Evolutionary conservation across 1,140 invertebrate genomes (phyloP).

Genomic region (Psilanteris sp.): DNA sequence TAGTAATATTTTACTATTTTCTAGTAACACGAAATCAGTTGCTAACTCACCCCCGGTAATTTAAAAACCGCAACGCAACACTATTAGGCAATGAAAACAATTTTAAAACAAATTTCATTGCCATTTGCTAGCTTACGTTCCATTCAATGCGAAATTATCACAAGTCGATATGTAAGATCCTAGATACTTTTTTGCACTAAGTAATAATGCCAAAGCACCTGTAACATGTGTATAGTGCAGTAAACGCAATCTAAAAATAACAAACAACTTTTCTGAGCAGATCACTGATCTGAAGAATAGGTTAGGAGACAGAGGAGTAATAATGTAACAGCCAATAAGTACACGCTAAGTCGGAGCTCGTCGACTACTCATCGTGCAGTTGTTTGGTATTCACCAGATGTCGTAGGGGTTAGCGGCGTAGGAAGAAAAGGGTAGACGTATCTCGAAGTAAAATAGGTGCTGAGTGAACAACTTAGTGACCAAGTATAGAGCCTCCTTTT

Average conservation of each 20-base stretch:
- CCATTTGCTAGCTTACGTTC: too few relatives aligned
- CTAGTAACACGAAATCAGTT: too few relatives aligned
- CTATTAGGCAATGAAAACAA: too few relatives aligned
- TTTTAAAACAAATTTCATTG: too few relatives aligned
- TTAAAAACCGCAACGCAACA: too few relatives aligned
- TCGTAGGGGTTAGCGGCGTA: constrained; percentile 47
- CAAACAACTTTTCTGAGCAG: constrained; percentile 18
- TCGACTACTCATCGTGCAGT: constrained; percentile 51
- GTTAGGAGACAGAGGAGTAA: constrained; percentile 53
- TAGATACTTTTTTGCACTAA: too few relatives aligned
- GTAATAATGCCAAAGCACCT: constrained; percentile 39
- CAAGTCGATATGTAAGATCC: too few relatives aligned
- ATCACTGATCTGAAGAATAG: constrained; percentile 53
- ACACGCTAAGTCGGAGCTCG: constrained; percentile 41
- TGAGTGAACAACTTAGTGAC: constrained; percentile 52
- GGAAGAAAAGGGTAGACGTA: constrained; percentile 53
- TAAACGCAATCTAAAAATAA: constrained; percentile 21
- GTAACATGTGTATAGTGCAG: constrained; percentile 23
- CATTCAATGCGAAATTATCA: too few relatives aligned
- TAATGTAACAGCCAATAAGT: constrained; percentile 56
- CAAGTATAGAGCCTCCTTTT: constrained; percentile 31
- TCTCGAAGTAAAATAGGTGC: constrained; percentile 52
- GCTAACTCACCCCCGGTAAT: too few relatives aligned
- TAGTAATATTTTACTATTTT: too few relatives aligned
- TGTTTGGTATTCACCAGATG: constrained; percentile 61